Base-by-base conservation (phyloP, 2,113 vertebrate genomes). In the Lonchura striata region DNA sequence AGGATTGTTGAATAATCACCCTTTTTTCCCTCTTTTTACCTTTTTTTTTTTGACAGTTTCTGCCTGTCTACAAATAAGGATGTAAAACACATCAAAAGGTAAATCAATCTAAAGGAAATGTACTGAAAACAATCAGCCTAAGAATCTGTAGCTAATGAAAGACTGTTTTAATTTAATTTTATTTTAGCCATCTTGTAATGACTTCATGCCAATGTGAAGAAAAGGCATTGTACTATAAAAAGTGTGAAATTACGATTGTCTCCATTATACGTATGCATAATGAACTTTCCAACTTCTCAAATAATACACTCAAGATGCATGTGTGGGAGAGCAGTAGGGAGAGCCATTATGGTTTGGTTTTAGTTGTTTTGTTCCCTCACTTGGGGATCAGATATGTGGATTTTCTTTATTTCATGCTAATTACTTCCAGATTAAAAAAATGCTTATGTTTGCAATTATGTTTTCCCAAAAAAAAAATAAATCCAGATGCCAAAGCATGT, bases 1-100 rank as follows among this genome's bases (percentile, higher is more conserved):
- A 82, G 11, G 13, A 78, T 15, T 39, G 5, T 13, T 46, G 24
- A 78, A 47, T 39, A 76, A 66, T 39, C 5, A 54, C 3, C 2
- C 1, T 20, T 41, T 49, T 44, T 13, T 6, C 2, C 9, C 12
- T 1, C 2, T 16, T 56, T 66, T 39, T 21, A 10, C 6, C 3
- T 14, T 17, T 41, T 60, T n/a, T 41, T 60, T 75, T 52, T n/a
- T 10, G 5, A 37, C 2, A 56, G 5, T 47, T 86, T 76, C 15
- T 65, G 9, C 17, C 12, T 28, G 11, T 47, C 10, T 71, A 28
- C 8, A 47, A 76, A 57, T 31, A 92, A 56, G 37, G 18, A 28
- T 13, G 53, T 31, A 61, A 80, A 83, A 33, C 23, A 86, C 46
- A 69, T 42, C 46, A 72, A 83, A 78, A 90, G 23, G 11, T 31